These are phyloP conservation scores for Nyctereutes procyonoides DNA, from an alignment of 2,113 vertebrate genomes.

Conservation along the genomic window DNA sequence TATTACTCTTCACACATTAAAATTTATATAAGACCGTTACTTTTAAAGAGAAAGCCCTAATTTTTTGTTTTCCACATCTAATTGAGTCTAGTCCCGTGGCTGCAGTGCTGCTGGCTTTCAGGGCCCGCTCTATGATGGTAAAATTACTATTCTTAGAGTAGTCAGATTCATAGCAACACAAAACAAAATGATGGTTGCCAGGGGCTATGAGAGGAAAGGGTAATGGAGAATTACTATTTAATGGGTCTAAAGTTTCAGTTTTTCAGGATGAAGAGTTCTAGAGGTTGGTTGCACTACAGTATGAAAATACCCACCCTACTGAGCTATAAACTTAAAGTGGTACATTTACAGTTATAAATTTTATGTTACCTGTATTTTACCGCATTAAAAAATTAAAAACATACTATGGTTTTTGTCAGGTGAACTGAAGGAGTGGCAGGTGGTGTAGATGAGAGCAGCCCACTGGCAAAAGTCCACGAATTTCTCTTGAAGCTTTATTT, in stretches of 20 bases:
- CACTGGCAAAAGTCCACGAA: background rate
- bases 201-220: background rate
- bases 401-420: background rate
- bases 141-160: background rate
- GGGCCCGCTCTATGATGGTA: background rate
- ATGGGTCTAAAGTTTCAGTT: background rate
- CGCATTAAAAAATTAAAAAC: background rate
- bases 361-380: background rate
- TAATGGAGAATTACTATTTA: conserved; percentile 1
- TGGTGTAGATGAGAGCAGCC: background rate
- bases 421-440: background rate
- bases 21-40: background rate
- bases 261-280: background rate
- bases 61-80: background rate
- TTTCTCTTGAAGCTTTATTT: background rate
- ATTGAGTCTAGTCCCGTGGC: background rate
- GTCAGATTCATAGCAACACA: background rate
- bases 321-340: background rate
- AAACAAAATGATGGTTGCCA: background rate
- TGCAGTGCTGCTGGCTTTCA: background rate
- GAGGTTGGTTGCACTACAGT: background rate
- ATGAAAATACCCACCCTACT: background rate
- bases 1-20: background rate
- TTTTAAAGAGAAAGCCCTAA: background rate
- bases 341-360: background rate